These are phyloP conservation scores for Coelogynopora nodosa DNA, from an alignment of 2,888 invertebrate species.

Conservation along the genomic window DNA sequence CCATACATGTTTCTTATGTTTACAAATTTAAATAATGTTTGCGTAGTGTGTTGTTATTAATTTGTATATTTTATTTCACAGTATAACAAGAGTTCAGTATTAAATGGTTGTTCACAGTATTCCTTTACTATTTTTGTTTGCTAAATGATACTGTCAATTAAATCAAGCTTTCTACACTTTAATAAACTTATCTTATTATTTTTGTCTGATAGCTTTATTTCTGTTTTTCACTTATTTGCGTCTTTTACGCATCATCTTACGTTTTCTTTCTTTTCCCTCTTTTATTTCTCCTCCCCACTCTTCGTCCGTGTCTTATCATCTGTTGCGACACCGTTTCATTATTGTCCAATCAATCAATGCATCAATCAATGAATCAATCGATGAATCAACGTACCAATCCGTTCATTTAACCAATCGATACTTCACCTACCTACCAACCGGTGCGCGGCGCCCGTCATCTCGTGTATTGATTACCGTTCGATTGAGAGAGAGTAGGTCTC, in stretches of 20 bases:
- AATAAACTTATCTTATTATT: background rate
- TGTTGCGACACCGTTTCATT: background rate
- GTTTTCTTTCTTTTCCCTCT: background rate
- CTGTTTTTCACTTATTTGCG: background rate
- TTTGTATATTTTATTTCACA: no score
- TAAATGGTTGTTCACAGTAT: no score
- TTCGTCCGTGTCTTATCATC: background rate
- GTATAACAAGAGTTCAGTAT: no score
- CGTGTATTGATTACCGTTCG: background rate
- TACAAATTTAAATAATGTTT: no score
- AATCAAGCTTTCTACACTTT: no score
- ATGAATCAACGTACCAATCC: background rate
- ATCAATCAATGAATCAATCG: background rate
- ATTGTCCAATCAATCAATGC: constrained; percentile 3
- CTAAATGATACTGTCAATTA: no score
- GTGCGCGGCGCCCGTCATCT: background rate
- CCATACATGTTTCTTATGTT: no score
- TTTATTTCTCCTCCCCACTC: background rate
- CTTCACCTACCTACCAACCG: background rate
- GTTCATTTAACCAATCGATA: no score
- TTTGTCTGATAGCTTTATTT: background rate
- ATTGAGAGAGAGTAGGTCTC: constrained; percentile 56
- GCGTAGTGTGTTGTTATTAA: no score
- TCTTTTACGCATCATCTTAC: background rate
- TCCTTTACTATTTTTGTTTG: no score